Evolutionary conservation across 2,797 vertebrate genomes (phyloP).

Genomic region (Phoeniculus purpureus): DNA sequence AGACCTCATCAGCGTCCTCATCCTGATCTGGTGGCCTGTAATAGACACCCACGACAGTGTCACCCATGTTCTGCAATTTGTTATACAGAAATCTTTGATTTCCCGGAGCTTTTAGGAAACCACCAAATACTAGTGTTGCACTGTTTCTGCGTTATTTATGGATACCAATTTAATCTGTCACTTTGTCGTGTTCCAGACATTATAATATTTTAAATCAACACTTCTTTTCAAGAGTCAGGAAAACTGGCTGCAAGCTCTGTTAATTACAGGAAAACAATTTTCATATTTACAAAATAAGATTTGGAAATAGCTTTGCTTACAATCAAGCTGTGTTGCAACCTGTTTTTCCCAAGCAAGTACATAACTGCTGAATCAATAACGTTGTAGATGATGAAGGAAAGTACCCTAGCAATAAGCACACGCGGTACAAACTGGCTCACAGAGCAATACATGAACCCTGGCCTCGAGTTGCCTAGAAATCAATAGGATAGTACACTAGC

Average conservation of each 20-base stretch:
- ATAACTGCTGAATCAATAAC: neutral
- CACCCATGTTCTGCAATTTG: neutral
- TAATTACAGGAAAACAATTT: conserved; percentile 2
- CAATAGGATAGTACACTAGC: neutral
- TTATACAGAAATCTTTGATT: neutral
- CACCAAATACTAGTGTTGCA: neutral
- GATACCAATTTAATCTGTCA: neutral
- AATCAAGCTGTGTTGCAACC: neutral
- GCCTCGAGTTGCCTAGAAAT: neutral
- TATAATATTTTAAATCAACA: neutral
- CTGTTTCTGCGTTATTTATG: neutral
- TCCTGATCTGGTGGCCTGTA: no score
- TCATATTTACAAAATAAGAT: neutral
- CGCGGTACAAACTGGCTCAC: neutral
- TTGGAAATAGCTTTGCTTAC: neutral
- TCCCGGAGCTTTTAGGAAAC: neutral
- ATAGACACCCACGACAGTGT: no score
- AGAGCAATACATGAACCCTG: neutral
- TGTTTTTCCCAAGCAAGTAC: neutral
- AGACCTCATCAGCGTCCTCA: no score
- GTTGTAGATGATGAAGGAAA: neutral
- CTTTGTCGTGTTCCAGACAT: neutral
- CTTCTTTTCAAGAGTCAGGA: neutral
- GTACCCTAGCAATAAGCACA: neutral
- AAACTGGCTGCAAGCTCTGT: neutral